Evolutionary conservation across 2,797 vertebrate species (phyloP).

Genomic region (Anguilla anguilla): DNA sequence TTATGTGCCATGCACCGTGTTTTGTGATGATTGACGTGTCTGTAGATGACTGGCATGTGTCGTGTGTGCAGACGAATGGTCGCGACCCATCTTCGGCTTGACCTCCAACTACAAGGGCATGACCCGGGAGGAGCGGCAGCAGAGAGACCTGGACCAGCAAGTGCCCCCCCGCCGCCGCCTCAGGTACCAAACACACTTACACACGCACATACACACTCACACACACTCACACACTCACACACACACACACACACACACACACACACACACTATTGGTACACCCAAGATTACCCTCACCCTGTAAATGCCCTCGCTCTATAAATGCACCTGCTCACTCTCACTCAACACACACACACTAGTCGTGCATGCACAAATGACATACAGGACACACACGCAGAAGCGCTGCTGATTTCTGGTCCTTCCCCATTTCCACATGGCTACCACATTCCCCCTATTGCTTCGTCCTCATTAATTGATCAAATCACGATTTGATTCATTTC

Average conservation of each 20-base stretch:
- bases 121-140: slow-evolving; percentile 95
- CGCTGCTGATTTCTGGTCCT: background rate
- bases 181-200: slow-evolving; percentile 69
- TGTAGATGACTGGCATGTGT: background rate
- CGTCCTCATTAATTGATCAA: background rate
- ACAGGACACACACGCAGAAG: background rate
- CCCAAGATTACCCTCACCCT: background rate
- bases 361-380: background rate
- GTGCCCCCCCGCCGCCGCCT: slow-evolving; percentile 86
- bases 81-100: slow-evolving; percentile 93
- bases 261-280: background rate
- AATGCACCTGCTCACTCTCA: background rate
- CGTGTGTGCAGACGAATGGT: slow-evolving; percentile 88
- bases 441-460: background rate
- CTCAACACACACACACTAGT: background rate
- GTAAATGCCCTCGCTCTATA: background rate
- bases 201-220: background rate
- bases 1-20: background rate
- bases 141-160: slow-evolving; percentile 96
- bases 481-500: background rate
- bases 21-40: slow-evolving; percentile 70
- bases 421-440: background rate
- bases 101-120: slow-evolving; percentile 97
- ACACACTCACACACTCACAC: background rate
- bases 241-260: background rate